Base-by-base conservation (phyloP, 64 coral and sea anemone genomes). In the Exaiptasia diaphana region DNA sequence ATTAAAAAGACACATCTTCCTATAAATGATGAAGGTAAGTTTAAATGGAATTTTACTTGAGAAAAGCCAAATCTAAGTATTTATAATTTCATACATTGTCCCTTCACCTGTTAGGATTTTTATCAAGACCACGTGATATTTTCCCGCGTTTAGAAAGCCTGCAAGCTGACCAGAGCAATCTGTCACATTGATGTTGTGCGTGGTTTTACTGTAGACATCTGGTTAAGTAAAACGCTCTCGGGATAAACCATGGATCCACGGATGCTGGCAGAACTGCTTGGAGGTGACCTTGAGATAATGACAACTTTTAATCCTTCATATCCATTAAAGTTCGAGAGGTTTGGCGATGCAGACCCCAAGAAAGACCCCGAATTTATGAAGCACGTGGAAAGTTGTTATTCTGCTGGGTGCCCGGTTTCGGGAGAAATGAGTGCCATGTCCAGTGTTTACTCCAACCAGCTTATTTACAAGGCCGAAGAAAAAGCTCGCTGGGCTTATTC, bases 301-400 rank as follows among this genome's bases (percentile, higher is more conserved):
- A 64, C 86, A 13, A 89, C 85, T 38, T 60, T 33, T 4, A 95
- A 95, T 69, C 91, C 91, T 2, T 64, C 80, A 43, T 95, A 95
- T 33, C 91, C 86, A 39, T 70, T 95, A 0, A 68, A 95, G 2
- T 95, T 95, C 44, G 91, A 95, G 68, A 63, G 91, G 4, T 95
- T 89, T 80, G 91, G 91, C 41, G 38, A 73, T 11, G 79, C 38
- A 0, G 78, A 79, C 27, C 36, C 74, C 7, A 40, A 71, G 4
- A 59, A 94, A 61, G 85, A 88, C 36, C 58, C 73, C 38, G 86
- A 89, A 22, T 95, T 95, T 68, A 15, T 8, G 26, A 42, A 78
- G 39, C 85, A 95, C 28, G 21, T 89, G 30, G 32, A 42, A 73
- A 54, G 25, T 8, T 24, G 78, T 2, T 22, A 1, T 3, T 2